Base-by-base conservation (phyloP, 2,888 invertebrate genomes). In the Meteorus colon region DNA sequence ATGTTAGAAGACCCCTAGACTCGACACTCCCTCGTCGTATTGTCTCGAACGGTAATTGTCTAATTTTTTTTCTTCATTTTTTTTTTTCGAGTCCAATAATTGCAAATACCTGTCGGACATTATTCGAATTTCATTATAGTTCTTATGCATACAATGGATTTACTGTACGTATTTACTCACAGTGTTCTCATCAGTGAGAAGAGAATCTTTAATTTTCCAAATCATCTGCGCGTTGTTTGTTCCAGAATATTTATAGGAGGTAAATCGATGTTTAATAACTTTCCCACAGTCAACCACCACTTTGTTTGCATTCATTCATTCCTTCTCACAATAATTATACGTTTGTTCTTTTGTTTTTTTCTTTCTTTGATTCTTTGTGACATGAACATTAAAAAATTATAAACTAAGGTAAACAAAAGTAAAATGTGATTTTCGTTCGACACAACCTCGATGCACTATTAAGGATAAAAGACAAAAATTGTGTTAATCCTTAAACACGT, bases 21-120 rank as follows among this genome's bases (percentile, higher is more conserved):
- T 31, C 14, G 62, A 14, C 62, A 68, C 34, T 67, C 68, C 51
- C 66, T 63, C 70, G 19, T 12, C 37, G 41, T 37, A 65, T 65
- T 65, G 37, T 65, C 37, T 37, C n/a, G 41, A 34, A 34, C 55
- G 55, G 55, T 19, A 55, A 55, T 19, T 55, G 55, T 55, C 6
- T 2, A 55, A 24, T 19, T 55, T 55, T 55, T 55, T 55, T 24
- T 48, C n/a, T 16, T 16, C 48, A 14, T n/a, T 16, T 16, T 48
- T 48, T 48, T 48, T 48, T n/a, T n/a, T 4, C 6, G 48, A 0
- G 4, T 14, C n/a, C 14, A 48, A 48, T 48, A 48, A 48, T 48
- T 48, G 48, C 48, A 48, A 48, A 48, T 48, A 48, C 48, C 48
- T n/a, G 48, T 48, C n/a, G n/a, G 48, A 55, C 19, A 55, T 55